Base-by-base conservation (phyloP, 2,888 invertebrate genomes). In the Microplitis deprimator region DNA sequence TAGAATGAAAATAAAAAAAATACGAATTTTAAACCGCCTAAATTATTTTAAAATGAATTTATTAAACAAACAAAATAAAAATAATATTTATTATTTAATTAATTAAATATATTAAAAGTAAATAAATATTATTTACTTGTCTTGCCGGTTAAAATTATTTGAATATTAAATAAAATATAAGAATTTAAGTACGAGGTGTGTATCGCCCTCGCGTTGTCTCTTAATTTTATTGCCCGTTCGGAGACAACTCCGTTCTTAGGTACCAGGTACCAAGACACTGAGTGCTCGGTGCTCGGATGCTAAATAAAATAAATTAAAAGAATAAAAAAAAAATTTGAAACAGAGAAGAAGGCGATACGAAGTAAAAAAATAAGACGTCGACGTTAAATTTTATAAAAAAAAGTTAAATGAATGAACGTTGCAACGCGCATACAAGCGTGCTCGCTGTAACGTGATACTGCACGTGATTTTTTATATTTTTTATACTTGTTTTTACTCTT, bases 181-280 rank as follows among this genome's bases (percentile, higher is more conserved):
- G 50, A 50, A 13, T 50, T 62, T 16, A 64, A 62, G 38, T 41
- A 38, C 41, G 40, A 64, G 73, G 64, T 64, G 40, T 62, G 62
- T 73, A 41, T 79, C 81, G 77, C 77, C 60, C 71, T 76, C 77
- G 77, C 82, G 79, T 78, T 80, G 81, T 83, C 83, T 83, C 78
- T 79, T 69, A 82, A 83, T 83, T 85, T 85, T 84, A 84, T 85
- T 81, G 82, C 75, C 77, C 81, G 73, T 79, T 75, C 77, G 69
- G 29, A 29, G 29, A 29, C 29, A 13, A 13, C 50, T 50, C 10
- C 10, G 50, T 50, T 59, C 73, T 64, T 78, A 13, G 67, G 29
- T 68, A 40, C 41, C 8, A 17, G 41, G 68, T 59, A 65, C 50
- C 29, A 29, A 20, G 20, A 29, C 29, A 29, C 29, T 4, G 29